Base-by-base conservation (phyloP, 2,888 invertebrate species). In the Homarus gammarus region DNA sequence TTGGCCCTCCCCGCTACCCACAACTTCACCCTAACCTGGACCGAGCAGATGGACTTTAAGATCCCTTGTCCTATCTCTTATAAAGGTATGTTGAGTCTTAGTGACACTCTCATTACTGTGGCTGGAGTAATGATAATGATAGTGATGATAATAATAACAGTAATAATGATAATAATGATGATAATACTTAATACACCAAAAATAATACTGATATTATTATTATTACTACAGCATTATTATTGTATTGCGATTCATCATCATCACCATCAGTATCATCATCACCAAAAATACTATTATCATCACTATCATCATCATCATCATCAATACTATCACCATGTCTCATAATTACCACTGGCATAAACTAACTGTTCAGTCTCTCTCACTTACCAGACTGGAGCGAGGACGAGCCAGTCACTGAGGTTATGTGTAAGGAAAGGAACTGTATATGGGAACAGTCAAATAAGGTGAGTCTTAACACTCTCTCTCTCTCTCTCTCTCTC, bases 21-120 rank as follows among this genome's bases (percentile, higher is more conserved):
- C 1, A 36, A 64, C 51, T 89, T 89, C 68, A 72, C 73, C 8
- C 72, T 89, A 10, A 75, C 81, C 3, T 89, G 89, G 89, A 81
- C 10, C 18, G 22, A n/a, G 31, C 31, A 56, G 12, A 31, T 61
- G 33, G 79, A 44, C 85, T 72, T 85, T 36, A 49, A 27, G 49
- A 61, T 89, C 22, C 89, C 85, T 18, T 89, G 89, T 70, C 89
- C 89, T 18, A n/a, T 89, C 33, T 89, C 89, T 1, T 85, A 85
- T 31, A 38, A 64, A 81, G 85, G 89, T 79, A 36, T 78, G 68
- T 33, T 10, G 27, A 33, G n/a, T n/a, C 44, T 77, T 49, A n/a
- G 2, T 40, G 44, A 49, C 44, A 49, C 12, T 6, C 44, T 6
- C n/a, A n/a, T n/a, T n/a, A n/a, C 6, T 49, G 6, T 49, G 44